phyloP scores from a whole-genome alignment of 2,113 vertebrate species.

The Ictalurus furcatus region DNA sequence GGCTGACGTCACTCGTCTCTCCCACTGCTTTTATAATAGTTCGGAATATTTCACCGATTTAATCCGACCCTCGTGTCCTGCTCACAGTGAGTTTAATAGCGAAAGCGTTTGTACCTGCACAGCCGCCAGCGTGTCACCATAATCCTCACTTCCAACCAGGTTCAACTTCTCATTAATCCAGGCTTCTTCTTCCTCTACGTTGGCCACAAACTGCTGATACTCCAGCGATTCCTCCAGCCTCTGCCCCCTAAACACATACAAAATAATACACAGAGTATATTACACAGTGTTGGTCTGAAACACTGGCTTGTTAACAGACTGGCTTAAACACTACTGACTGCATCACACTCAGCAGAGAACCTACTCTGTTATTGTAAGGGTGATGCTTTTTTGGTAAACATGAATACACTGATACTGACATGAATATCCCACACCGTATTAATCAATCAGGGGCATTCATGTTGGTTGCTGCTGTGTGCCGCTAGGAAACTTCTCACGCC shows the following conservation, averaged over 20 bases:
- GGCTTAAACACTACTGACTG: not conserved
- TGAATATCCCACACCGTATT: not conserved
- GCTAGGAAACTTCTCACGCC: too few species aligned
- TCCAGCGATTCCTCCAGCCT: slow-evolving; percentile 97
- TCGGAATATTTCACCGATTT: not conserved
- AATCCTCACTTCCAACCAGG: slow-evolving; percentile 93
- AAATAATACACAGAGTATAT: slow-evolving; percentile 1
- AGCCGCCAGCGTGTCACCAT: slow-evolving; percentile 92
- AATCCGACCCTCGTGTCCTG: not conserved
- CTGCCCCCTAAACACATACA: slow-evolving; percentile 77
- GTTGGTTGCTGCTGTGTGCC: not conserved
- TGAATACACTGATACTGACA: not conserved
- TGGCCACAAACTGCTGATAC: slow-evolving; percentile 98
- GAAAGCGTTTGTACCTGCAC: slow-evolving; percentile 75
- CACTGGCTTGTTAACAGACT: not conserved
- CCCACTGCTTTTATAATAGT: not conserved
- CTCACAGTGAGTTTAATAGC: not conserved
- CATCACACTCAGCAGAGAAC: not conserved
- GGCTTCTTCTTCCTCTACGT: slow-evolving; percentile 97
- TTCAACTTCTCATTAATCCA: slow-evolving; percentile 99
- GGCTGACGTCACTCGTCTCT: not conserved
- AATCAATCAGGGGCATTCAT: not conserved
- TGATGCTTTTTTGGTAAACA: too few species aligned
- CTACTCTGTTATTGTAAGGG: too few species aligned
- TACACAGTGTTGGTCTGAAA: not conserved